Conservation (phyloP, 2,888 invertebrate genomes). For the Tipula helvola region DNA sequence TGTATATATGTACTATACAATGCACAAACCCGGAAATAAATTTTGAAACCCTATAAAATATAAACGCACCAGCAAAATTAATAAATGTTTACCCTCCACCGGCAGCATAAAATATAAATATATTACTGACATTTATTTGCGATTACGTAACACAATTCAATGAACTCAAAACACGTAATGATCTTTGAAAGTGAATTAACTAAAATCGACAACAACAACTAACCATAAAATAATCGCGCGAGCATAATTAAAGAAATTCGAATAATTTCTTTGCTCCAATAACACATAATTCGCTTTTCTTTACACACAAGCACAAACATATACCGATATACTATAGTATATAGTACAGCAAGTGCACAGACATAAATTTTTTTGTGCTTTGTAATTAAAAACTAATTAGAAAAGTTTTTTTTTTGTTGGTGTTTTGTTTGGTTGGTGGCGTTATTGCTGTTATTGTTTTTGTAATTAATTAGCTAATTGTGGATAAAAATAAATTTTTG, state of each 20-base stretch:
- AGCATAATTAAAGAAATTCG: not conserved
- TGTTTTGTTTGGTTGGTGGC: not conserved
- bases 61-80: too few species aligned
- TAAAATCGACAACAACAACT: not conserved
- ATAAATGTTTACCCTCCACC: not conserved
- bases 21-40: not conserved
- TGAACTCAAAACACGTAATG: not conserved
- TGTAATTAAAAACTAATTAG: not conserved
- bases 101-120: not conserved
- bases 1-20: not conserved
- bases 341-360: not conserved
- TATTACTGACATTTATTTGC: not conserved
- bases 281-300: not conserved
- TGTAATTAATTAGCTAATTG: not conserved
- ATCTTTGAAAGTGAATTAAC: not conserved
- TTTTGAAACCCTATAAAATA: not conserved
- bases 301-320: not conserved
- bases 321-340: not conserved
- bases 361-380: not conserved
- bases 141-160: not conserved
- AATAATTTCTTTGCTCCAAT: not conserved
- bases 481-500: not conserved
- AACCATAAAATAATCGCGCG: not conserved
- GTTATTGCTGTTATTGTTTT: not conserved
- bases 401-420: not conserved